Base-by-base conservation (phyloP, 2,113 vertebrate species). In the Vanacampus margaritifer region DNA sequence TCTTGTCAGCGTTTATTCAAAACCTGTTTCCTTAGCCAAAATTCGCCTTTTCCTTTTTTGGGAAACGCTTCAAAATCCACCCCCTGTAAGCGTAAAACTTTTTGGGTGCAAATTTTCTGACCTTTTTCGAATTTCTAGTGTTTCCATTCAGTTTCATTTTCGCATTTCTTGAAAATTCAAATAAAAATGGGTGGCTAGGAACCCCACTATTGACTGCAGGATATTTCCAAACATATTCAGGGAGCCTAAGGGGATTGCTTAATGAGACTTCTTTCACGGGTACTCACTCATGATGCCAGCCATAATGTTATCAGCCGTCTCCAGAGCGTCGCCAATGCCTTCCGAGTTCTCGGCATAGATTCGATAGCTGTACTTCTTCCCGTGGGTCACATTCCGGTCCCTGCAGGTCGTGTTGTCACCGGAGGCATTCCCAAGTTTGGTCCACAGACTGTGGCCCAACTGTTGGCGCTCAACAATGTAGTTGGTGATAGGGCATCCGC, bases 331-430 rank as follows among this genome's bases (percentile, higher is more conserved):
- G 0, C 95, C 89, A 0, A 78, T 48, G 12, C 94, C 95, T 82
- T 95, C 93, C 0, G 90, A 84, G 24, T 89, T 96, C 79, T 93
- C 79, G 0, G 95, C 94, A 17, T 82, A 89, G 80, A 96, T 91
- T 3, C 89, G 91, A 87, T 95, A 96, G 84, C 86, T 80, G 75
- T 95, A 96, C 81, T 89, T 94, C 74, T 64, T 87, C 65, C 93
- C 93, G 69, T 80, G 90, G 37, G 92, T 90, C 65, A 94, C 92
- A 21, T 84, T 88, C 67, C 77, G 82, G 0, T 91, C 93, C 0
- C 89, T 93, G 84, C 93, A 94, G 60, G 75, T 87, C 21, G 87
- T 90, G 45, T 73, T 84, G 78, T 87, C 88, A 12, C 75, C 80
- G 0, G 80, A 79, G 57, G 84, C 61, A 54, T 95, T 89, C 6